A percentile compares a stretch with the other conserved stretches of the same genome.
These are phyloP conservation scores for Endotricha flammealis DNA, from an alignment of 2,888 invertebrate species.

Conservation along the genomic window DNA sequence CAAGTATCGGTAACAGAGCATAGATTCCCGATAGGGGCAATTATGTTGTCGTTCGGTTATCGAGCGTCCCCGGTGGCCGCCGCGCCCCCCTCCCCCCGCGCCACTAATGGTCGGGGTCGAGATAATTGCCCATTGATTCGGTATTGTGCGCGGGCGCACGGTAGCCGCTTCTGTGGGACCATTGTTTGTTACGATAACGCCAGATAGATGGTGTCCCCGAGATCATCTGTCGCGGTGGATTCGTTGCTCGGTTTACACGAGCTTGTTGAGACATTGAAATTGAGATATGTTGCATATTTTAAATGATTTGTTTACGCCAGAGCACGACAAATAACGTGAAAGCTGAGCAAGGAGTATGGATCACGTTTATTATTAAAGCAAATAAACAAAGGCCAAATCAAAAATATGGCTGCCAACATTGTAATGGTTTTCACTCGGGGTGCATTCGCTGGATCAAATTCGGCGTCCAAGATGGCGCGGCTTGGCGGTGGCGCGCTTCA, in stretches of 20 bases:
- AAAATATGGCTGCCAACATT: no score
- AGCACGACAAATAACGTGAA: no score
- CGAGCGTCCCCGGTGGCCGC: conserved; percentile 36
- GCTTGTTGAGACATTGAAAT: no score
- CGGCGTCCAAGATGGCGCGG: conserved; percentile 49
- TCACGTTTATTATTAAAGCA: no score
- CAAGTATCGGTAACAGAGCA: conserved; percentile 3
- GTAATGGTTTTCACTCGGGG: no score
- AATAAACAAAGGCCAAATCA: no score
- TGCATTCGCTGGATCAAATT: conserved; percentile 4
- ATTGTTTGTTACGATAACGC: conserved; percentile 8
- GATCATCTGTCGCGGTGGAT: conserved; percentile 4
- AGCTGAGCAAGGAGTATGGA: no score
- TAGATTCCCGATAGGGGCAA: conserved; percentile 26
- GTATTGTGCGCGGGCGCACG: conserved; percentile 22
- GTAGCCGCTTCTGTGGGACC: conserved; percentile 8
- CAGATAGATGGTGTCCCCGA: background rate
- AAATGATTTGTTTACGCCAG: background rate
- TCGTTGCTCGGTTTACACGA: no score
- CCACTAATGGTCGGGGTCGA: conserved; percentile 22
- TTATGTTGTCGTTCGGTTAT: conserved; percentile 34
- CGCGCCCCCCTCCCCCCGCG: conserved; percentile 13
- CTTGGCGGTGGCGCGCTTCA: conserved; percentile 27
- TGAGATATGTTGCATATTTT: background rate
- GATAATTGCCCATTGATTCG: conserved; percentile 42